Conservation (phyloP, 2,797 vertebrate genomes). For the Eospalax fontanierii region DNA sequence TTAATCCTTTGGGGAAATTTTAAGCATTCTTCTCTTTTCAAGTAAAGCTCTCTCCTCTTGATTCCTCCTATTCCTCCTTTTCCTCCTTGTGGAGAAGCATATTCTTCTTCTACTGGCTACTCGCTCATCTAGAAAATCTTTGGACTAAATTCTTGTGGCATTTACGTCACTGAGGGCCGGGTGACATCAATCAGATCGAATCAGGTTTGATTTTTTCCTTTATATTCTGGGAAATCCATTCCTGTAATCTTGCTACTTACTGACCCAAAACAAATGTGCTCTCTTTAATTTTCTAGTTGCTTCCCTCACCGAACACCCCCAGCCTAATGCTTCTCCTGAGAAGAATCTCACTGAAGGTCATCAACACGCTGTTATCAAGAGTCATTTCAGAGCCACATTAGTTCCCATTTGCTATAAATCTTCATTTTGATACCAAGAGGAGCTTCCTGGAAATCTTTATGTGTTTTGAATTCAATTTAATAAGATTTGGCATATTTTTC, state of each 20-base stretch:
- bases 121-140: background rate
- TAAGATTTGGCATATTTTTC: slow-evolving; percentile 66
- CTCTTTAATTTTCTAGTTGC: slow-evolving; percentile 38
- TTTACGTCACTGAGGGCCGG: background rate
- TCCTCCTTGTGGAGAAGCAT: background rate
- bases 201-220: slow-evolving; percentile 29
- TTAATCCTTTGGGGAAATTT: background rate
- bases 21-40: background rate
- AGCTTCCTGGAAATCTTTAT: slow-evolving; percentile 59
- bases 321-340: background rate
- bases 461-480: slow-evolving; percentile 22
- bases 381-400: slow-evolving; percentile 57
- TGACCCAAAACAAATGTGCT: background rate
- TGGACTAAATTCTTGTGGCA: background rate
- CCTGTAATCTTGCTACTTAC: background rate
- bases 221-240: background rate
- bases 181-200: background rate
- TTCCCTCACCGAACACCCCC: background rate
- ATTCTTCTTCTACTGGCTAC: background rate
- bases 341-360: slow-evolving; percentile 42
- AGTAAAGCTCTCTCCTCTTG: background rate
- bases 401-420: slow-evolving; percentile 58
- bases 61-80: too few species aligned
- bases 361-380: slow-evolving; percentile 35
- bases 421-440: slow-evolving; percentile 40